Evolutionary conservation across 2,113 vertebrate species (phyloP), one percentile per base, ranked within the genome.

Genomic region (Helogale parvula): DNA sequence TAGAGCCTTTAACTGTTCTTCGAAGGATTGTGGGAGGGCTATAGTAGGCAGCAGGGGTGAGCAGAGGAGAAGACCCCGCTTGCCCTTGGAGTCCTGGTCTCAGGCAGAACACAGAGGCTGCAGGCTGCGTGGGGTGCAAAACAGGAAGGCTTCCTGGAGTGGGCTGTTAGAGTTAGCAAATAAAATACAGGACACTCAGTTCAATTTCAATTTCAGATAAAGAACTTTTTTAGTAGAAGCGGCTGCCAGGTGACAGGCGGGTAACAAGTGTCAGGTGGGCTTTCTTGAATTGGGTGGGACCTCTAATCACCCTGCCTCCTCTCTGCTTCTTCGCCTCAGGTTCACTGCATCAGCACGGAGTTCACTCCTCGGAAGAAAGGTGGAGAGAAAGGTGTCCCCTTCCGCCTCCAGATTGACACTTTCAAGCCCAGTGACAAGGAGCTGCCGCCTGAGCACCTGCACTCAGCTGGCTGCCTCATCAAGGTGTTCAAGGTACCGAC

Each of bases 281-380:
- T 33, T 60, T 29, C 60, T 60, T 60, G 76, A 47, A 52, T 13
- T 12, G 29, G 68, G 45, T 23, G 15, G 52, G 33, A 54, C 41
- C 69, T 47, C 5, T n/a, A 33, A 57, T 74, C 33, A 21, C 29
- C 8, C 29, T 31, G 33, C 10, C 63, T 91, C 12, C 3, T 3
- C 45, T 41, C 69, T 41, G 52, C 7, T 47, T 41, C 17, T 72
- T 21, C 16, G 2, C 21, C 66, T n/a, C 86, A 98, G 98, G 96
- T 98, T 96, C 98, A 98, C 60, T 98, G 98, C 83, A 98, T 98
- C 96, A 98, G 98, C 38, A 98, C 98, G 0, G 98, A 98, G 90
- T 98, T 99, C 94, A 98, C 97, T 0, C 97, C 95, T 45, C 74
- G 85, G 23, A 98, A 98, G 88, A 98, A 98, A 50, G 98, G 98